Evolutionary conservation across 92 coral and sea anemone genomes (phyloP).

Genomic region (Porites divaricata): DNA sequence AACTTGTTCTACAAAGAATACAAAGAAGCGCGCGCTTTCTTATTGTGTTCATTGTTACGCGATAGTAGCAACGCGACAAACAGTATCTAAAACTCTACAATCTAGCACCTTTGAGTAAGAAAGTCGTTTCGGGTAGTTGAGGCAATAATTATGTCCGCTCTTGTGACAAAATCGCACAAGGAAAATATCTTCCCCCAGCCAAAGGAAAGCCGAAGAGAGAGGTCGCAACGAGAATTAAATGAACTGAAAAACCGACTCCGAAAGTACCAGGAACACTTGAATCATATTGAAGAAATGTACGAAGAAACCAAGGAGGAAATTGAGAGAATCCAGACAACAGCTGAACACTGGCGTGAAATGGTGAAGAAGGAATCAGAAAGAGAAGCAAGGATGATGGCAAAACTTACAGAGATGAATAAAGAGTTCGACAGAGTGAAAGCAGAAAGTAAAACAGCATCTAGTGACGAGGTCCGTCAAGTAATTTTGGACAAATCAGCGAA

Average conservation of each 20-base stretch:
- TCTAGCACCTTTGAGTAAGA: not conserved
- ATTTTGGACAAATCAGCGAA: not conserved
- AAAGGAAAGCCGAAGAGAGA: slow-evolving; percentile 16
- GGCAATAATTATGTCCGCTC: not conserved
- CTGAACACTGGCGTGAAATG: not conserved
- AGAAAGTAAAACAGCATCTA: not conserved
- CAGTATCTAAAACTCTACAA: not conserved
- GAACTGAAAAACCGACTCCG: slow-evolving; percentile 14
- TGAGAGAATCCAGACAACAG: slow-evolving; percentile 2
- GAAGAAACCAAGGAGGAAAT: not conserved
- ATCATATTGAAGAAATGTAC: slow-evolving; percentile 1
- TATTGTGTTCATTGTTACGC: not conserved
- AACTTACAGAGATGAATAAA: slow-evolving; percentile 1
- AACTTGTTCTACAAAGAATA: too few relatives aligned
- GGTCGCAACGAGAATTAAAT: not conserved
- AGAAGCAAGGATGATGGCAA: not conserved
- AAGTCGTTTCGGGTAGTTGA: not conserved
- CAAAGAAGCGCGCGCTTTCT: not conserved
- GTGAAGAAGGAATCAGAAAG: slow-evolving; percentile 1
- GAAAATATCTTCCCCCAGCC: not conserved
- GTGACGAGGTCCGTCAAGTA: not conserved
- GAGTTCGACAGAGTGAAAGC: not conserved
- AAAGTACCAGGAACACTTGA: not conserved
- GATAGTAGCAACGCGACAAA: not conserved
- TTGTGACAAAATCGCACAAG: not conserved